Conservation (phyloP, 2,113 vertebrate genomes). For the Sebastes schlegelii region DNA sequence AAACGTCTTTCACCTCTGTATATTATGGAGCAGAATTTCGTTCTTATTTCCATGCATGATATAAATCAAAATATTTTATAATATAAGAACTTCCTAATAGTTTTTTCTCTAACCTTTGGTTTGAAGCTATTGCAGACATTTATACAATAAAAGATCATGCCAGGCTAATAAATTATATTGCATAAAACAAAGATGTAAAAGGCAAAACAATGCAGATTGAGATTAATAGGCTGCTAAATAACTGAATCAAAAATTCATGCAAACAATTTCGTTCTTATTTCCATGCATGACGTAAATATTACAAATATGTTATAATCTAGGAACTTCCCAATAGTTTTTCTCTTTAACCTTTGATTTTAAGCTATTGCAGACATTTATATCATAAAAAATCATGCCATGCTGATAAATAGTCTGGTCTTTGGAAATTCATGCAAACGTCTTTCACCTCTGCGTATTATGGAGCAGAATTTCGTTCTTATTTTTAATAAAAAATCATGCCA, state of each 20-base stretch:
- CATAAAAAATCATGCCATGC: neutral
- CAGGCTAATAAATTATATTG: neutral
- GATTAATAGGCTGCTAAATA: neutral
- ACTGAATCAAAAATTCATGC: no score
- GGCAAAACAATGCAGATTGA: neutral
- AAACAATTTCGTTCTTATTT: neutral
- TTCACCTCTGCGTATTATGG: no score
- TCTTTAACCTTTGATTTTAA: neutral
- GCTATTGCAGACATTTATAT: neutral
- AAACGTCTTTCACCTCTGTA: no score
- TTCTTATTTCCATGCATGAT: neutral
- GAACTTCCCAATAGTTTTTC: neutral
- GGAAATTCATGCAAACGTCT: no score
- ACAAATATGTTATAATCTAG: neutral
- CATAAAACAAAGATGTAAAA: neutral
- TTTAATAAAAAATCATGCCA: neutral
- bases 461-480: no score
- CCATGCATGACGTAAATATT: neutral
- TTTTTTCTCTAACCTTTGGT: neutral
- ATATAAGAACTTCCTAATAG: neutral
- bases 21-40: neutral
- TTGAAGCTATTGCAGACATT: neutral
- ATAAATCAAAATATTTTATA: neutral
- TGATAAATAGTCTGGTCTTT: neutral
- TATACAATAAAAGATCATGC: neutral